Evolutionary conservation across 1,140 invertebrate genomes (phyloP), one percentile per base, ranked within the genome.

Genomic region (Gyrodactylus bullatarudis): DNA sequence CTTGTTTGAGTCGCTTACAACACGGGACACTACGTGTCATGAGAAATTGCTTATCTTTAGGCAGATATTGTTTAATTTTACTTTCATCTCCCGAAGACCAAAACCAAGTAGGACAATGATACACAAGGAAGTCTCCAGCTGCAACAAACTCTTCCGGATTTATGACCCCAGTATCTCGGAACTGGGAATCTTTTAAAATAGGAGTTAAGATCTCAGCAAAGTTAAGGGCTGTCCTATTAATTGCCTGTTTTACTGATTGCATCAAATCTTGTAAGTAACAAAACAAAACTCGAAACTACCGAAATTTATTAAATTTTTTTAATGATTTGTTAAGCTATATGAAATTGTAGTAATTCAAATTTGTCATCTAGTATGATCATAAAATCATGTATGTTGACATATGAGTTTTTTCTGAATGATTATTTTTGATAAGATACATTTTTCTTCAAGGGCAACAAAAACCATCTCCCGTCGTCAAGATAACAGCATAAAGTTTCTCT

Each of bases 21-120:
- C 92, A 96, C 71, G 91, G 89, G 26, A 76, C 84, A 86, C 95
- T 96, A 76, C 87, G 86, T 1, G 94, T 98, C 22, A 98, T 87
- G 54, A 99, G 85, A 82, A 94, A 98, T 80, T 99, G 95, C 83
- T 98, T 98, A 76, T 94, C 88, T 78, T 86, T 85, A 16, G 91
- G 91, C 74, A 96, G 84, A 82, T 95, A 95, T 1, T 87, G 81
- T 78, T 91, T 81, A 25, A 85, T 82, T 82, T 87, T 88, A 8
- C 85, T 83, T 77, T 91, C 87, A 79, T 96, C 91, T 0, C 90
- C 91, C 20, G 76, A 77, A 1, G 89, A 86, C 95, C 95, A 99
- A 78, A 94, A 89, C 95, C 95, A 99, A 0, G 94, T 97, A 0
- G 95, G 94, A 81, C 93, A 99, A 80, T 97, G 93, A 82, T 98